Conservation (phyloP, 37 sponge, comb jelly and placozoan genomes). For the Oscarella lobularis region DNA sequence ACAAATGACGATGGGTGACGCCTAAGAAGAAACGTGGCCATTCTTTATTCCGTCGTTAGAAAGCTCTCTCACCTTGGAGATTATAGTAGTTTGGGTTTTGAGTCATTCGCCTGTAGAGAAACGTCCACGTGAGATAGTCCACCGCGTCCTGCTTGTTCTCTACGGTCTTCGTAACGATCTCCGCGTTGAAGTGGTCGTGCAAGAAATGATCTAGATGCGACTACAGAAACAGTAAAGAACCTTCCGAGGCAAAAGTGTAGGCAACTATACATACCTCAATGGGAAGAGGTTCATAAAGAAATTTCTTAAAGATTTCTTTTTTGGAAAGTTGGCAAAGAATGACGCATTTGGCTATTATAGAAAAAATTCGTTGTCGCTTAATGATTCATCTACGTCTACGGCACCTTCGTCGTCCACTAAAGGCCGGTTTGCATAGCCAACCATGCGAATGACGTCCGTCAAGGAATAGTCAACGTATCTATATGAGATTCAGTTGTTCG, state of each 20-base stretch:
- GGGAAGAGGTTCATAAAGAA: slow-evolving; percentile 95
- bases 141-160: slow-evolving; percentile 99
- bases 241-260: background rate
- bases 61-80: slow-evolving; percentile 60
- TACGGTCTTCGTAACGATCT: slow-evolving; percentile 94
- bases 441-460: slow-evolving; percentile 91
- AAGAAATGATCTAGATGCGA: slow-evolving; percentile 95
- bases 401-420: slow-evolving; percentile 55
- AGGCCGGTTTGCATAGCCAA: slow-evolving; percentile 77
- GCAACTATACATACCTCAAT: slow-evolving; percentile 60
- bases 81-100: slow-evolving; percentile 99
- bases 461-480: slow-evolving; percentile 97
- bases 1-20: slow-evolving; percentile 89
- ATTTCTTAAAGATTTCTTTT: slow-evolving; percentile 98
- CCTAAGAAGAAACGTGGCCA: slow-evolving; percentile 20
- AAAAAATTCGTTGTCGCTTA: no score
- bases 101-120: slow-evolving; percentile 91
- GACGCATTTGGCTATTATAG: slow-evolving; percentile 50
- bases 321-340: slow-evolving; percentile 93
- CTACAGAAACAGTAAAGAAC: slow-evolving; percentile 11
- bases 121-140: slow-evolving; percentile 99
- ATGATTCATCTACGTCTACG: background rate
- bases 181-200: slow-evolving; percentile 97
- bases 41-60: background rate
- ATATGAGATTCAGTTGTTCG: background rate